phyloP scores from a whole-genome alignment of 2,113 vertebrate species.

The Alexandromys fortis region DNA sequence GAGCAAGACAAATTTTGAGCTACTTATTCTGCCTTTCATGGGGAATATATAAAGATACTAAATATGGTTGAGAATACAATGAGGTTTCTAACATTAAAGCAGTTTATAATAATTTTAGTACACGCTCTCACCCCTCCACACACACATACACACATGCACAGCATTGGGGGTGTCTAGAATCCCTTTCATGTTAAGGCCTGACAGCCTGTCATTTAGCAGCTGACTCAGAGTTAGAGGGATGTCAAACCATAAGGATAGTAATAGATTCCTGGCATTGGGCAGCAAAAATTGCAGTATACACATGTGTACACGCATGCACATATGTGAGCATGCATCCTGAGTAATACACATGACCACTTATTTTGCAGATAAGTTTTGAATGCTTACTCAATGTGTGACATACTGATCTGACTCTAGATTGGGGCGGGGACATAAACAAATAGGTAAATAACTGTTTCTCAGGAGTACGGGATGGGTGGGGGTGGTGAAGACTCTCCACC shows the following conservation, averaged over 20 bases:
- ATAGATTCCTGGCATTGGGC: background rate
- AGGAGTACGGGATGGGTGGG: rapidly evolving
- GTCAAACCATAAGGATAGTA: background rate
- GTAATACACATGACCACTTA: background rate
- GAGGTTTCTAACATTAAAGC: conserved; percentile 24
- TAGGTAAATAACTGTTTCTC: background rate
- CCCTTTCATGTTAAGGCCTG: background rate
- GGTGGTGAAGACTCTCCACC: background rate
- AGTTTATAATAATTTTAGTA: conserved; percentile 32
- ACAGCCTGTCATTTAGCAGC: background rate
- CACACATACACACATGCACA: background rate
- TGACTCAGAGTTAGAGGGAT: background rate
- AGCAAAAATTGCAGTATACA: background rate
- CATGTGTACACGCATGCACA: rapidly evolving
- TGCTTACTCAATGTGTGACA: no score
- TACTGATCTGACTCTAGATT: background rate
- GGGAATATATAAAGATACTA: background rate
- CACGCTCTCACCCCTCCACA: no score
- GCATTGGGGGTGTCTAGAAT: background rate
- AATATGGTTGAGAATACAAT: background rate
- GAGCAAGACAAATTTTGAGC: background rate
- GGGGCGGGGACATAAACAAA: background rate
- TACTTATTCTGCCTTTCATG: conserved; percentile 19
- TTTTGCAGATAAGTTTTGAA: background rate
- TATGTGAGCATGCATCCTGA: no score